Conservation (phyloP, 1,140 invertebrate species). For the Halesus radiatus region DNA sequence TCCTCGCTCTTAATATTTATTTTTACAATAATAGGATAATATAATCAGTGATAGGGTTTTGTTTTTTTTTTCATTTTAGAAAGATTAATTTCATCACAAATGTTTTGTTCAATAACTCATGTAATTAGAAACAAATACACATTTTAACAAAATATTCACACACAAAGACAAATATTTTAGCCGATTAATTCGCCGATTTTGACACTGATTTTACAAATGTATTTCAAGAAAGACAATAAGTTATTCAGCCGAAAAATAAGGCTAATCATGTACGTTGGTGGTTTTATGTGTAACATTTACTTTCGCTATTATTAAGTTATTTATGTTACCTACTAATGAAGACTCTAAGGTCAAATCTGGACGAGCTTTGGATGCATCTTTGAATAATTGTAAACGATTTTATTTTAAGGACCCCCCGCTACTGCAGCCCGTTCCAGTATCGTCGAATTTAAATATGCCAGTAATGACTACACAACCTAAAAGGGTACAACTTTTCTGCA, state of each 20-base stretch:
- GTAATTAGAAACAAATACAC: too few species aligned
- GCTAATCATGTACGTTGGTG: neutral
- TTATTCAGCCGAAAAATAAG: neutral
- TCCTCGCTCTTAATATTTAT: too few species aligned
- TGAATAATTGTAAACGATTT: neutral
- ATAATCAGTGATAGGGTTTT: too few species aligned
- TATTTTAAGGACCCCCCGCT: slow-evolving; percentile 47
- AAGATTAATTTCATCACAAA: too few species aligned
- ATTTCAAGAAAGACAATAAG: too few species aligned
- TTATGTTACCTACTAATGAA: neutral
- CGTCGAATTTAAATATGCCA: slow-evolving; percentile 48
- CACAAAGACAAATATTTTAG: too few species aligned
- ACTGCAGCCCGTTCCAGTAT: slow-evolving; percentile 51
- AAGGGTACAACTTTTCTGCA: slow-evolving; percentile 41
- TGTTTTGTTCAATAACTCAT: too few species aligned
- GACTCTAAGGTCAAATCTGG: neutral
- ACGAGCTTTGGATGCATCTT: neutral
- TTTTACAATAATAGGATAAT: too few species aligned
- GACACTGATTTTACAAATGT: neutral
- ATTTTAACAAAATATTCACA: too few species aligned
- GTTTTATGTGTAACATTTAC: neutral
- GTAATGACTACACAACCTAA: slow-evolving; percentile 49
- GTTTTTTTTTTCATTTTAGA: too few species aligned
- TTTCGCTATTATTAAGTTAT: neutral
- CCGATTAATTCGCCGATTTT: too few species aligned